Conservation (phyloP, 37 sponge, comb jelly and placozoan genomes). For the Beroe forskalii region DNA sequence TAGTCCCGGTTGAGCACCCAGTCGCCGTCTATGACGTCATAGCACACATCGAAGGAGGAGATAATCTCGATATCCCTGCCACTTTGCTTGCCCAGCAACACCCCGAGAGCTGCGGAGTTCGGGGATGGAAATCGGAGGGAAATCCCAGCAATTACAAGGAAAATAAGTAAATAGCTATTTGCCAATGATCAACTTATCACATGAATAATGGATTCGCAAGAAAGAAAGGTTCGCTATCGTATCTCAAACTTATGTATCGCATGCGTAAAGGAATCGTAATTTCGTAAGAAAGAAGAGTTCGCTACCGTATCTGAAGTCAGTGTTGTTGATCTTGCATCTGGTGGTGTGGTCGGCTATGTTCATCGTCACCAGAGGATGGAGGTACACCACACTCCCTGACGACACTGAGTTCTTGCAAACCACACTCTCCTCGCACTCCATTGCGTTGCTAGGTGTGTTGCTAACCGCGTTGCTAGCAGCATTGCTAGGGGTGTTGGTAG, state of each 20-base stretch:
- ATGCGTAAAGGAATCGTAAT: too few species aligned
- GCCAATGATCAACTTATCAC: too few species aligned
- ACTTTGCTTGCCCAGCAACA: conserved; percentile 42
- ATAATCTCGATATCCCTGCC: conserved; percentile 60
- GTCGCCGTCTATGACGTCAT: not conserved
- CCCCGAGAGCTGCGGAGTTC: conserved; percentile 14
- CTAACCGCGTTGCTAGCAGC: not conserved
- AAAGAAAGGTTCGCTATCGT: too few species aligned
- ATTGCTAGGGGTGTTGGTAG: not conserved
- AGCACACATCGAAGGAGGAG: conserved; percentile 31
- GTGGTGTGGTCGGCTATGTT: conserved; percentile 60
- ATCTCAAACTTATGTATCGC: too few species aligned
- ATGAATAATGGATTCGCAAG: too few species aligned
- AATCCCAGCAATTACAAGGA: too few species aligned
- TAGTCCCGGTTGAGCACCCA: conserved; percentile 50
- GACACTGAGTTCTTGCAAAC: conserved; percentile 32
- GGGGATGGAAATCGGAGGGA: too few species aligned
- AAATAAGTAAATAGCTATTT: too few species aligned
- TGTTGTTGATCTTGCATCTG: conserved; percentile 54
- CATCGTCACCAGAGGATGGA: conserved; percentile 53
- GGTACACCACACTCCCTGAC: not conserved
- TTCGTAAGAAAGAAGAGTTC: too few species aligned
- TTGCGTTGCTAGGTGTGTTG: not conserved
- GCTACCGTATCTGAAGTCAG: conserved; percentile 2
- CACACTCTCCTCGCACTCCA: conserved; percentile 30